Evolutionary conservation across 37 sponge, comb jelly and placozoan genomes (phyloP).

Genomic region (Halichondria panicea): DNA sequence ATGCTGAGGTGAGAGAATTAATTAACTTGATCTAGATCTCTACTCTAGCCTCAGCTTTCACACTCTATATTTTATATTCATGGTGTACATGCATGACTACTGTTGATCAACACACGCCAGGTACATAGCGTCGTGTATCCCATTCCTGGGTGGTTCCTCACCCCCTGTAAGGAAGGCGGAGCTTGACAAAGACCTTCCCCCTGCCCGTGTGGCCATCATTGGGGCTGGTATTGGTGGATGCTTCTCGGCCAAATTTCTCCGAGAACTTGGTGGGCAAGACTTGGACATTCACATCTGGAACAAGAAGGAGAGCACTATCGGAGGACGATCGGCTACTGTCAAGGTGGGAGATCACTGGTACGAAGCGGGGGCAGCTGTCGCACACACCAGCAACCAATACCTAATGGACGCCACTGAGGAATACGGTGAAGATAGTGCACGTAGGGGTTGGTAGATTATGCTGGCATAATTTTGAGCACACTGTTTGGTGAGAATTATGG

Average conservation of each 20-base stretch:
- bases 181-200: slow-evolving; percentile 7
- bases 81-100: too few relatives aligned
- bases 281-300: slow-evolving; percentile 74
- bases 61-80: too few relatives aligned
- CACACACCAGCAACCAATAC: slow-evolving; percentile 84
- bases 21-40: too few relatives aligned
- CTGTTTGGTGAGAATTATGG: too few relatives aligned
- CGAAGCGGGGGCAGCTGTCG: slow-evolving; percentile 81
- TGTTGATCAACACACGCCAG: too few relatives aligned
- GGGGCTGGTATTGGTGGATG: slow-evolving; percentile 86
- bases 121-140: slow-evolving; percentile 11
- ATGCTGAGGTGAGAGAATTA: too few relatives aligned
- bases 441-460: too few relatives aligned
- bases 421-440: slow-evolving; percentile 47
- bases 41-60: too few relatives aligned
- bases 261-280: slow-evolving; percentile 57
- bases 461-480: too few relatives aligned
- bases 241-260: slow-evolving; percentile 76
- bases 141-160: background rate
- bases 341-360: slow-evolving; percentile 65
- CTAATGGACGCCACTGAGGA: slow-evolving; percentile 60
- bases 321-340: slow-evolving; percentile 67
- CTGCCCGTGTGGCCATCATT: slow-evolving; percentile 65
- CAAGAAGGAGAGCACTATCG: slow-evolving; percentile 49
- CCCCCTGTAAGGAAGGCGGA: background rate